Base-by-base conservation (phyloP, 35 echinoderm and acorn worm species). In the Apostichopus californicus region DNA sequence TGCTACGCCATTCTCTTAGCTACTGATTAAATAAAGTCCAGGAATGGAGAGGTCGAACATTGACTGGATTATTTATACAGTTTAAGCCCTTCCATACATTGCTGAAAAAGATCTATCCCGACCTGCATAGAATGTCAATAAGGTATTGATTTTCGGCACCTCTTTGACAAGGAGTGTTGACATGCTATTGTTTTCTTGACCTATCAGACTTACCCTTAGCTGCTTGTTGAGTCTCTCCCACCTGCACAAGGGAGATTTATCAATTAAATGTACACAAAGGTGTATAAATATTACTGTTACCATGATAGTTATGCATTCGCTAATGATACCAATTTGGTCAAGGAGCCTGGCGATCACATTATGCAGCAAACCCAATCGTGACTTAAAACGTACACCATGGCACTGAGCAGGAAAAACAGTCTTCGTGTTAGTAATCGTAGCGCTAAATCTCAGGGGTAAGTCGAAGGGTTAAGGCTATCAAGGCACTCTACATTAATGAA, bases 11-110 rank as follows among this genome's bases (percentile, higher is more conserved):
- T 18, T 68, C 64, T 68, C 64, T 14, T 4, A 18, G 18, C 64
- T 68, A 68, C 64, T 68, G 18, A 10, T 17, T 11, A 11, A 68
- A 68, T 14, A 11, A 68, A 68, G 64, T 18, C 64, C 4, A 18
- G 64, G 6, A 9, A 68, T 68, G 64, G 18, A 68, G 64, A 68
- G 18, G 64, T 68, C 11, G n/a, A 7, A 12, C 78, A 46, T 24
- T 80, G 78, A 80, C 9, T 80, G 78, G 78, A 80, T 80, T 80
- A 80, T 80, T 80, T 80, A 80, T 80, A 80, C 78, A 80, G 78
- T 80, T 80, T 80, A 80, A 80, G 22, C 64, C 34, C 78, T 80
- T 26, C 25, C 2, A 5, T 54, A 34, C 8, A 9, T 21, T 14
- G 78, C 5, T 80, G 14, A 80, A 46, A 25, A 55, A 80, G 78